Base-by-base conservation (phyloP, 2,888 invertebrate species). In the Melanargia galathea region DNA sequence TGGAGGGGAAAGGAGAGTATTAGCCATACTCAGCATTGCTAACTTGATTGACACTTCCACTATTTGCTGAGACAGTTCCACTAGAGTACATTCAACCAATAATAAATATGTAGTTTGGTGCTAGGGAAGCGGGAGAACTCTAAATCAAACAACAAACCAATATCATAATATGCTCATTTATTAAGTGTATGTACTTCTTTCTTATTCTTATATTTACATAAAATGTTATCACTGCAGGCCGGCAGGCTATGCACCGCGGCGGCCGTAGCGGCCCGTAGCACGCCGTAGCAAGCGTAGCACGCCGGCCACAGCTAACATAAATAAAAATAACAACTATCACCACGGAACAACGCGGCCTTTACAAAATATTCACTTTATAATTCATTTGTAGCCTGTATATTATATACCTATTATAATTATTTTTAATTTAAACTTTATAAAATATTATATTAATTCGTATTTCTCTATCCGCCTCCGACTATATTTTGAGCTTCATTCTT, bases 151-250 rank as follows among this genome's bases (percentile, higher is more conserved):
- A 26, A 43, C 16, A 63, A 51, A 35, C 26, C 7, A 51, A 7
- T 51, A 49, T 67, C 49, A 61, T 56, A 52, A 63, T 65, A 74
- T 73, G 73, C 78, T 79, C 65, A 71, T 83, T 84, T 81, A 84
- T 82, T 79, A 63, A 80, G 80, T 77, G 78, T 30, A 30, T 80
- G 79, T 83, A 83, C 75, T 82, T 83, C 73, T 61, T 64, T 60
- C 16, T 30, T 45, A 30, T 33, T 68, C 76, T 77, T 7, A 80
- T 86, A 87, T 87, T 82, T 87, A 87, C 87, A 86, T 51, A 61
- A 43, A 54, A 26, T 22, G 49, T 35, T 20, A 38, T n/a, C 3
- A 43, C 22, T 35, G 60, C 30, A 7, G 16, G 8, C 6, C 5
- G 3, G 24, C 46, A 3, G 35, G 7, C 48, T 4, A 16, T n/a